Percentiles rank a stretch among this genome's conserved stretches.
These are phyloP conservation scores for Potamarius usumacintae DNA, from an alignment of 2,113 vertebrate species.

Conservation along the genomic window DNA sequence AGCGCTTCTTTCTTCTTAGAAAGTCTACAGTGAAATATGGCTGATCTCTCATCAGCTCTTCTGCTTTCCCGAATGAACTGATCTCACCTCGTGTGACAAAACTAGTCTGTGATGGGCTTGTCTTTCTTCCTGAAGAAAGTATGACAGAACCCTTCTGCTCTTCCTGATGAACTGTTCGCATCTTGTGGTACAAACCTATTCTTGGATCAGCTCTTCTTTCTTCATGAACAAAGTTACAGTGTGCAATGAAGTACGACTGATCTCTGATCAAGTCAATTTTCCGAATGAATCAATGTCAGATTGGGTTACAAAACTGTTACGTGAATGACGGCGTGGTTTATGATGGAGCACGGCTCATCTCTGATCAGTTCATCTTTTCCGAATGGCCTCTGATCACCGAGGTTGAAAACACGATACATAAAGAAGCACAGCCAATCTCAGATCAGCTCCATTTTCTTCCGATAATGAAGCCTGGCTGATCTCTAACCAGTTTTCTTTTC, in stretches of 20 bases:
- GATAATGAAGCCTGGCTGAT: neutral
- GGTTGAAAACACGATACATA: neutral
- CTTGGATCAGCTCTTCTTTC: neutral
- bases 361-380: neutral
- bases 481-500: neutral
- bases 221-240: neutral
- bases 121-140: neutral
- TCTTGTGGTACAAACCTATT: neutral
- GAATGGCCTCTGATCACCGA: too few species aligned
- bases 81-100: neutral
- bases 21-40: neutral
- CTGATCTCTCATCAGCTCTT: neutral
- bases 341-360: neutral
- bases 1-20: too few species aligned
- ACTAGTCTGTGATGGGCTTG: neutral
- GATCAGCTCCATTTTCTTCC: neutral
- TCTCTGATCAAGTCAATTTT: neutral
- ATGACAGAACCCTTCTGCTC: neutral
- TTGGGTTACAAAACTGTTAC: neutral
- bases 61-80: neutral
- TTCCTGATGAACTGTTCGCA: neutral
- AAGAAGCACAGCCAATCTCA: neutral
- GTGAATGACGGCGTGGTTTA: neutral
- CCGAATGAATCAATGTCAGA: neutral
- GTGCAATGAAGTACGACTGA: neutral